Evolutionary conservation across 2,797 vertebrate species (phyloP).

Genomic region (Balearica regulorum): DNA sequence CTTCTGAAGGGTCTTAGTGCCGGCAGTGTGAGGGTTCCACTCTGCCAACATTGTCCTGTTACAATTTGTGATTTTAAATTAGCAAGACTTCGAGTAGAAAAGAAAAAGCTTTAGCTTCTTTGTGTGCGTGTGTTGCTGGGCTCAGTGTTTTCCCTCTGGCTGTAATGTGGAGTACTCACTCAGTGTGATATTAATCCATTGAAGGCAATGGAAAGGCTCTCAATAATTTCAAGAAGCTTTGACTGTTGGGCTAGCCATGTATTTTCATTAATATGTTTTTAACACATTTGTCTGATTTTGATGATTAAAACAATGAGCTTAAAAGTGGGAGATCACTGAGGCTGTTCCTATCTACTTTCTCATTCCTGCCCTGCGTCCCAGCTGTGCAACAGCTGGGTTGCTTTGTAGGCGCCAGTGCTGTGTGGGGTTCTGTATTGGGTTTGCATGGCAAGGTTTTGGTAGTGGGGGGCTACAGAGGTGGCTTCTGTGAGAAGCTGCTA

Average conservation of each 20-base stretch:
- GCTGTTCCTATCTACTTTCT: neutral
- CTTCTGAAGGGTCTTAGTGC: neutral
- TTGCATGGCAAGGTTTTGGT: too few relatives aligned
- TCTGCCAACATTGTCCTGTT: neutral
- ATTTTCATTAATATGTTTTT: neutral
- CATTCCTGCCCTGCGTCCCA: neutral
- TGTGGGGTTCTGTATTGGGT: neutral
- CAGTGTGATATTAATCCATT: neutral
- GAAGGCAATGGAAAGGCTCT: neutral
- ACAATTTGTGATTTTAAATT: neutral
- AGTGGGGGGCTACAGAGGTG: too few relatives aligned
- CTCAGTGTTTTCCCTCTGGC: neutral
- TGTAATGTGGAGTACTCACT: neutral
- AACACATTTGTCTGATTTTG: neutral
- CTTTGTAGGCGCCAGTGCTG: neutral
- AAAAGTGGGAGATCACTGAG: neutral
- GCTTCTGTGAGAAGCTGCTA: too few relatives aligned
- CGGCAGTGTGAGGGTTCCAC: neutral
- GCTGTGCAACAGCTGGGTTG: neutral
- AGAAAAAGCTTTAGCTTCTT: neutral
- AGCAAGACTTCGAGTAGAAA: neutral
- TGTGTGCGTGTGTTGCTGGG: neutral
- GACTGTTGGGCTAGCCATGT: neutral
- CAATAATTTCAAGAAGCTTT: neutral
- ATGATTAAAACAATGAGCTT: neutral